Evolutionary conservation across 2,888 invertebrate genomes (phyloP).

Genomic region (Luperina testacea): DNA sequence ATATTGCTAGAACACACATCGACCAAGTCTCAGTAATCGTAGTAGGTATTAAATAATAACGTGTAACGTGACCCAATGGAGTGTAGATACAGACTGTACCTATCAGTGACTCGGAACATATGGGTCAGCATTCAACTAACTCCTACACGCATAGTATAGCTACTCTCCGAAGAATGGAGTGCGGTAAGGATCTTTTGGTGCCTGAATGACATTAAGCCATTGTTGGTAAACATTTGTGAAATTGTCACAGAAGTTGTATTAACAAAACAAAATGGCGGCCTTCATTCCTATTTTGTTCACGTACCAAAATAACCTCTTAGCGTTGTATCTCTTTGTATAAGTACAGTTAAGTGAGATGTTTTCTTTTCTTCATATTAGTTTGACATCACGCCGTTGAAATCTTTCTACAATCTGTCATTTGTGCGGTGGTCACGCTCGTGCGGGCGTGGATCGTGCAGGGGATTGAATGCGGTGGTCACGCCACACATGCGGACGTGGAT

Average conservation of each 20-base stretch:
- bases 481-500: too few species aligned
- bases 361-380: too few species aligned
- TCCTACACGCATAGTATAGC: neutral
- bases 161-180: neutral
- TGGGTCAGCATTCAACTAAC: neutral
- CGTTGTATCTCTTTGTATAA: too few species aligned
- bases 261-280: neutral
- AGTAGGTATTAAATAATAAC: conserved; percentile 6
- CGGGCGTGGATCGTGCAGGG: too few species aligned
- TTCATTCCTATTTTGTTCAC: too few species aligned
- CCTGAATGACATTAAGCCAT: neutral
- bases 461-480: too few species aligned
- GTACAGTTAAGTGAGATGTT: too few species aligned
- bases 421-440: too few species aligned
- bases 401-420: too few species aligned
- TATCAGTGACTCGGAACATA: conserved; percentile 28
- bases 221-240: neutral
- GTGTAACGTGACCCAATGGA: conserved; percentile 1
- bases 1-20: neutral
- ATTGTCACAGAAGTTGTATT: neutral
- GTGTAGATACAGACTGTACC: conserved; percentile 3
- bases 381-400: too few species aligned
- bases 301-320: too few species aligned
- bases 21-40: neutral
- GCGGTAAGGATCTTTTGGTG: neutral